These are phyloP conservation scores for Aurelia coerulea DNA, from an alignment of 30 jellyfish, hydroid and myxozoan species.

Conservation along the genomic window DNA sequence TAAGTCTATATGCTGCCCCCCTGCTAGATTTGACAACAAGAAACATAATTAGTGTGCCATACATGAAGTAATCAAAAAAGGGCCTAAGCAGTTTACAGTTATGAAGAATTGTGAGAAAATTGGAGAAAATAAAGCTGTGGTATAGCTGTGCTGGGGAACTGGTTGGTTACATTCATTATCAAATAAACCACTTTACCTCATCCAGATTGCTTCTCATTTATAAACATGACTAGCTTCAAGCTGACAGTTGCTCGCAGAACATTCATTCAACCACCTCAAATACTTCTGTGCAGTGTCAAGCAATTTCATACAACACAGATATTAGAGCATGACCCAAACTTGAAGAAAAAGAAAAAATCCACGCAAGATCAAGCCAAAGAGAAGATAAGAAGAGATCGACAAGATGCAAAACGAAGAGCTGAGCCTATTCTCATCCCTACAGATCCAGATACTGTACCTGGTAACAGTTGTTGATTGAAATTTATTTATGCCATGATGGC, in stretches of 20 bases:
- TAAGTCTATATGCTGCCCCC: too few species aligned
- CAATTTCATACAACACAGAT: constrained; percentile 44
- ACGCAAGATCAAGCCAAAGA: constrained; percentile 62
- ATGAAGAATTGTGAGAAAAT: too few species aligned
- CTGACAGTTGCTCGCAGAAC: neutral
- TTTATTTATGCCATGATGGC: neutral
- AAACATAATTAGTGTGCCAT: too few species aligned
- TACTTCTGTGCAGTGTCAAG: neutral
- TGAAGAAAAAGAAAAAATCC: constrained; percentile 78
- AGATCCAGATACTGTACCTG: constrained; percentile 92
- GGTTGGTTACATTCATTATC: too few species aligned
- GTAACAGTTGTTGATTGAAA: neutral
- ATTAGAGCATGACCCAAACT: constrained; percentile 77
- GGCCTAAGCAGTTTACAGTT: too few species aligned
- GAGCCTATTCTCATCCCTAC: constrained; percentile 80
- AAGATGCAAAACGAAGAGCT: constrained; percentile 73
- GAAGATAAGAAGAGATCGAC: constrained; percentile 49
- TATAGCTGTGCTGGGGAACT: too few species aligned
- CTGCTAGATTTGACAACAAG: too few species aligned
- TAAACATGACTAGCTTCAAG: neutral
- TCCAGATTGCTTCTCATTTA: too few species aligned
- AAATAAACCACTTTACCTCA: too few species aligned
- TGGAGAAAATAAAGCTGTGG: too few species aligned
- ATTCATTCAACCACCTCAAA: neutral
- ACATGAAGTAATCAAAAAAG: too few species aligned